Conservation (phyloP, 2,888 invertebrate genomes). For the Minunthozetes semirufus region DNA sequence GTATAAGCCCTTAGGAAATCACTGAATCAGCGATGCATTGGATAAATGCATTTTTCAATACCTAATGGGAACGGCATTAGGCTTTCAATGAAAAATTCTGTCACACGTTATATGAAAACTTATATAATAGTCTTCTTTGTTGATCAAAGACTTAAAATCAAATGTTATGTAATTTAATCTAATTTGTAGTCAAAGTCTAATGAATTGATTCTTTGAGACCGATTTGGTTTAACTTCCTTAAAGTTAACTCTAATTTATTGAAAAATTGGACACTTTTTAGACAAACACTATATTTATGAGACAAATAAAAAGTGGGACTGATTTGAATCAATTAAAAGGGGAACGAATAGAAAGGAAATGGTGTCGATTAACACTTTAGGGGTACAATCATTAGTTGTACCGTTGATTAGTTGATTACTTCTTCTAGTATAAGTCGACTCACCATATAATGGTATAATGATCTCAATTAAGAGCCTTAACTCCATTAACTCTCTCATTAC, state of each 20-base stretch:
- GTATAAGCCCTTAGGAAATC: neutral
- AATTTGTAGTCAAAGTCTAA: constrained; percentile 11
- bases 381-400: neutral
- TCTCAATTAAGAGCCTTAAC: constrained; percentile 19
- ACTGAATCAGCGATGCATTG: neutral
- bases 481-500: constrained; percentile 27
- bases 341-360: too few species aligned
- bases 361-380: constrained; percentile 15
- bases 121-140: neutral
- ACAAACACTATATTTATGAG: neutral
- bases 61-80: neutral
- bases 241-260: too few species aligned
- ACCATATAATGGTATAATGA: constrained; percentile 4
- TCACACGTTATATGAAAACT: neutral
- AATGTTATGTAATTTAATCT: constrained; percentile 14
- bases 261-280: too few species aligned
- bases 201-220: neutral
- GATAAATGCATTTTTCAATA: neutral
- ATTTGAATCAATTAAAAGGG: constrained; percentile 4
- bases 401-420: neutral
- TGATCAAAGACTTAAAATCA: neutral
- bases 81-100: neutral
- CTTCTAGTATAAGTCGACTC: neutral
- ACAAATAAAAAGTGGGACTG: neutral
- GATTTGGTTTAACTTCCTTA: neutral